Base-by-base conservation (phyloP, 2,888 invertebrate genomes). In the Entomobrya proxima region DNA sequence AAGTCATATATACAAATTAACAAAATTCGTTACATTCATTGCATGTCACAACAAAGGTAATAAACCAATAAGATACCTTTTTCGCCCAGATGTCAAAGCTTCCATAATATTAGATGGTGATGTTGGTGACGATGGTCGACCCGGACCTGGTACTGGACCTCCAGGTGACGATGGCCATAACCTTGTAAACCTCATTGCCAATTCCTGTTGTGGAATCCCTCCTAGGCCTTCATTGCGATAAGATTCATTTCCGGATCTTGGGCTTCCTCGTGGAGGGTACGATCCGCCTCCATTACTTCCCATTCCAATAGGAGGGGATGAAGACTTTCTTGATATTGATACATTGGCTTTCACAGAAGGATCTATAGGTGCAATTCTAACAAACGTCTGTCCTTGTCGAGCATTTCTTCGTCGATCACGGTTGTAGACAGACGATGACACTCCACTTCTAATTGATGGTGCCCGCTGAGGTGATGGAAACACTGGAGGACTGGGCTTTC, bases 321-420 rank as follows among this genome's bases (percentile, higher is more conserved):
- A 35, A 11, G 85, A 69, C 47, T 81, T 76, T 35, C 80, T 37
- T 74, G 32, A 47, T 27, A 74, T 44, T 44, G 80, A 58, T 35
- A 83, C 44, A 85, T 80, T 72, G 5, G 80, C 72, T 44, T 80
- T 69, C 9, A 47, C 15, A 18, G 79, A 35, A 32, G 76, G 80
- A 35, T 88, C 88, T 11, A 88, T 84, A 2, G 89, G 87, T 13
- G 88, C 88, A 21, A 89, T 69, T n/a, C 85, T 85, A 27, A 89
- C 85, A 61, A 81, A 89, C 15, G 85, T 85, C 7, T 85, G 86
- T 61, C 88, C 88, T 58, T 80, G 72, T 9, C 85, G 74, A 47
- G 52, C 80, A 61, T 86, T 69, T 64, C 78, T 74, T 44, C 81
- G 75, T 50, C 85, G 44, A n/a, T 87, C 84, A 15, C 80, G 50